phyloP scores from a whole-genome alignment of 2,113 vertebrate species.

The Forbesichthys papilliferus region DNA sequence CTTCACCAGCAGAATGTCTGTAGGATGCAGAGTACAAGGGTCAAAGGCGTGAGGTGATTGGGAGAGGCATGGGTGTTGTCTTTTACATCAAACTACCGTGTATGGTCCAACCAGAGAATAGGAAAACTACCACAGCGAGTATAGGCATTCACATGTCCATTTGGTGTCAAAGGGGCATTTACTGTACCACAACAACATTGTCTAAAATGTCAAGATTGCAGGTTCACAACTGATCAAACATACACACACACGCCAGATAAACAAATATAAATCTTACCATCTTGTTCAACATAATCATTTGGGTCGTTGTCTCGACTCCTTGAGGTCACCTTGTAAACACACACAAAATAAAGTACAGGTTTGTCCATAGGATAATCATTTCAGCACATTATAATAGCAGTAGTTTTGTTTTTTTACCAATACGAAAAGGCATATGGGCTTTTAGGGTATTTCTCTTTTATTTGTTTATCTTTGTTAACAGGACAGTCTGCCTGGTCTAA shows the following conservation, averaged over 20 bases:
- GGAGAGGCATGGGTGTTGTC: background rate
- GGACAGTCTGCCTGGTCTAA: background rate
- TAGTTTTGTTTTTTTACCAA: background rate
- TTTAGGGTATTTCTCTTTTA: background rate
- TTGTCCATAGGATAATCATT: no score
- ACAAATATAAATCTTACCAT: constrained; percentile 74
- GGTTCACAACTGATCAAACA: no score
- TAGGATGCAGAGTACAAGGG: background rate
- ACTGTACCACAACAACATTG: no score
- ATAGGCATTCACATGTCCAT: no score
- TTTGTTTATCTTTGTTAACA: background rate
- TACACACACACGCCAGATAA: no score
- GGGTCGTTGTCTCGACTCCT: constrained; percentile 95
- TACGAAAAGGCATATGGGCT: background rate
- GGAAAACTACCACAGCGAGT: no score
- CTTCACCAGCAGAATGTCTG: constrained; percentile 96
- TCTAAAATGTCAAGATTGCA: no score
- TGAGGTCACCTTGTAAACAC: constrained; percentile 86
- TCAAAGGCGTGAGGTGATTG: background rate
- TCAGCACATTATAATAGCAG: background rate
- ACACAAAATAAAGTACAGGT: background rate
- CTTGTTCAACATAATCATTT: constrained; percentile 95
- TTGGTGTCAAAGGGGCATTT: no score
- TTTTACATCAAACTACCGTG: no score
- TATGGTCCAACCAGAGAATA: no score